phyloP scores from a whole-genome alignment of 2,888 invertebrate genomes.

The Heliconius sara region DNA sequence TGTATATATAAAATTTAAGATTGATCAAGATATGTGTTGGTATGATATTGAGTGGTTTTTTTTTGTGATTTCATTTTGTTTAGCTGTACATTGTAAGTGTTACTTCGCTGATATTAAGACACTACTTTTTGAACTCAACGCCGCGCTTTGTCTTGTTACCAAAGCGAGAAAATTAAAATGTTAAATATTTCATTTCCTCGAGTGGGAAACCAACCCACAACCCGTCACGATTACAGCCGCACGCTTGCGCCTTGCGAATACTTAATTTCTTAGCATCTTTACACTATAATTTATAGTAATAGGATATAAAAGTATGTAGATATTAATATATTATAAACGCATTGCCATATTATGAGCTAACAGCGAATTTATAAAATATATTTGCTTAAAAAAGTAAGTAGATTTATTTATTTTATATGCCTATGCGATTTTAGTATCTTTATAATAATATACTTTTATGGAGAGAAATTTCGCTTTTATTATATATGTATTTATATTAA shows the following conservation, averaged over 20 bases:
- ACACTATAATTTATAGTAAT: neutral
- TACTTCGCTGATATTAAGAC: too few relatives aligned
- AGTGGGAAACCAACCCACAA: too few relatives aligned
- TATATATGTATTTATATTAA: too few relatives aligned
- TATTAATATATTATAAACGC: neutral
- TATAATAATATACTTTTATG: neutral
- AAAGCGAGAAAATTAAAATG: too few relatives aligned
- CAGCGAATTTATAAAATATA: conserved; percentile 11
- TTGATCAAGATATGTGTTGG: neutral
- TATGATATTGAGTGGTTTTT: neutral
- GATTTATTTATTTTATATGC: neutral
- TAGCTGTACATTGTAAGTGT: too few relatives aligned
- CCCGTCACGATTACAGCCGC: too few relatives aligned
- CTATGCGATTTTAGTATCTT: neutral
- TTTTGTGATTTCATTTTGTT: neutral
- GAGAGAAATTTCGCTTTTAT: neutral
- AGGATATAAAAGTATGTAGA: neutral
- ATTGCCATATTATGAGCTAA: neutral
- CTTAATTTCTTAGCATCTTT: neutral
- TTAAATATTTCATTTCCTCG: too few relatives aligned
- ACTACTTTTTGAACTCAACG: too few relatives aligned
- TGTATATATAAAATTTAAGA: neutral
- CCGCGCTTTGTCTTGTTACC: too few relatives aligned
- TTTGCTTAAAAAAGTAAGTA: neutral
- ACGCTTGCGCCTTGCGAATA: neutral